Base-by-base conservation (phyloP, 2,888 invertebrate species). In the Nymphalis c-album region DNA sequence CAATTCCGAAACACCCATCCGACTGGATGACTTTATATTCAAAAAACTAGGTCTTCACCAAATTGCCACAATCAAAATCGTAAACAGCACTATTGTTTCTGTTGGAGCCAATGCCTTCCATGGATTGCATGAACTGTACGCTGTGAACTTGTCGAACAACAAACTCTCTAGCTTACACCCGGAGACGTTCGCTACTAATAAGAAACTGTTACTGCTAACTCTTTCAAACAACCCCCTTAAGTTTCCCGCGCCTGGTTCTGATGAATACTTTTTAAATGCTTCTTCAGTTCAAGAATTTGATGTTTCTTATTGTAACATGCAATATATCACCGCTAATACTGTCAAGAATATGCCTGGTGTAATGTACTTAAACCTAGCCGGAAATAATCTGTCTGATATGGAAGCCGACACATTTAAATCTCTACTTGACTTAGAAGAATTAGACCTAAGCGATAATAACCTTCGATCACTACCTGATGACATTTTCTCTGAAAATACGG, bases 361-460 rank as follows among this genome's bases (percentile, higher is more conserved):
- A 48, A 93, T 94, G 78, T 95, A 94, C 79, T 90, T 96, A 61
- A 95, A 95, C 78, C 86, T 96, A 68, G 94, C 94, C 45, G 94
- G 94, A 64, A 97, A 97, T 78, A 92, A 93, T 64, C 85, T 97
- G 60, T 93, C 92, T 61, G 92, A 93, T 60, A 88, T 95, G 77
- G 93, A 94, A 67, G 90, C 91, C 22, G 88, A 90, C 63, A 91
- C 94, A 0, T 96, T 96, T 83, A 93, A 94, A 68, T 91, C 93
- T 26, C 86, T 95, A 31, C 88, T 94, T 16, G 93, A 94, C 60
- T 92, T 97, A 64, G 95, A 95, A 80, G 96, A 96, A 78, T 84
- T 97, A 40, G 95, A 96, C 78, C 86, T 97, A 10, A 95, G 96
- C 20, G 93, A 95, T 74, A 97, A 97, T 80, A 89, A 93, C 7